Evolutionary conservation across 1,140 invertebrate genomes (phyloP), one percentile per base, ranked within the genome.

Genomic region (Lerema accius): DNA sequence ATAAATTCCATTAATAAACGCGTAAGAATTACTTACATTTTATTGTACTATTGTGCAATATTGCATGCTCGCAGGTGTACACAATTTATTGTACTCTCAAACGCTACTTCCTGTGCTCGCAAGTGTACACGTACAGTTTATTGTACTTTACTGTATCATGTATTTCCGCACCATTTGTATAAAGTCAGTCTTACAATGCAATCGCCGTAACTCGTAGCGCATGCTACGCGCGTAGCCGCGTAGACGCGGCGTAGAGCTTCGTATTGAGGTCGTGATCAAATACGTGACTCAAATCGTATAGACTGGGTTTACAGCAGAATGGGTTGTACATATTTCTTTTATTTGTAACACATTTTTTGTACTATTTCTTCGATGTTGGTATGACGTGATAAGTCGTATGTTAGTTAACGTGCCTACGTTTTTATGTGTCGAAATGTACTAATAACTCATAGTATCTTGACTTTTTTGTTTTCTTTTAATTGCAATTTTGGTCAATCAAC

Each of bases 171-270:
- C 35, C n/a, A 37, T 37, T 32, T 32, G 35, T 37, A 37, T 32
- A 11, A 11, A 37, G 28, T 32, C 10, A 37, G 35, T 37, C 28
- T 7, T 32, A 4, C 35, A 11, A 11, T 37, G 35, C 35, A 15
- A 49, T 49, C 14, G 28, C 9, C 32, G 48, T 50, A 50, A 3
- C 28, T 4, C 49, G 49, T 51, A 51, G 32, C 49, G 39, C 50
- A 53, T 53, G 50, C 50, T 53, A 53, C 50, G 10, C 50, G 50
- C 50, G 50, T 53, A 53, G 50, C 50, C 23, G 17, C 50, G 50
- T 53, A 40, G 50, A 40, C 49, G 32, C 15, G n/a, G 17, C 50
- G 50, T 53, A 53, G 49, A 14, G 39, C 17, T 35, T 10, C 23
- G 16, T 46, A 46, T 23, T 46, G 19, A 23, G 43, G 50, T 37